Base-by-base conservation (phyloP, 2,888 invertebrate species). In the Cosmia trapezina region DNA sequence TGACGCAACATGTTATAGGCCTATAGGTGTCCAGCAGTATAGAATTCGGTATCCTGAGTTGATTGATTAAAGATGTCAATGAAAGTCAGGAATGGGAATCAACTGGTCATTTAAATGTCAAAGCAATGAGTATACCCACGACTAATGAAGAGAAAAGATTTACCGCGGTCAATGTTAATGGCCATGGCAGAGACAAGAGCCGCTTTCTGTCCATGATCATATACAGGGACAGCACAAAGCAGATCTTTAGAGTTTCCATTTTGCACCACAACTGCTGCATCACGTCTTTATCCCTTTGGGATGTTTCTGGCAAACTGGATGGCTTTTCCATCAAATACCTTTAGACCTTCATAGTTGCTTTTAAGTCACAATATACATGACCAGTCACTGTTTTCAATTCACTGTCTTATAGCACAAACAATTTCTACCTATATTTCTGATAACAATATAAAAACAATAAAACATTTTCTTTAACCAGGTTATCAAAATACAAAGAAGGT, bases 131-230 rank as follows among this genome's bases (percentile, higher is more conserved):
- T 47, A 17, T 64, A 22, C 37, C 43, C 54, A 61, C 45, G 41
- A 56, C 11, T 33, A 64, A 65, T 37, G 7, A 61, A 57, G 51
- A 61, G 54, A 79, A 79, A 79, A 60, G 12, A n/a, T 57, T 51
- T 28, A 71, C 45, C 0, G 53, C 37, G 12, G 12, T 22, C 19
- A 33, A 56, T 61, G 19, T 61, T 59, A 66, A 65, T 75, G 49
- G 33, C 33, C 19, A 65, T 22, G 60, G 19, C 11, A 56, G 8
- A 28, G 37, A 37, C 8, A 56, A 49, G 49, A n/a, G 37, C 14
- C 19, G 37, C 28, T 78, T 78, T 57, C 57, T 51, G 22, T 51
- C 4, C 17, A 5, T 51, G 3, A 45, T 43, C 14, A 33, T 53
- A 47, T 19, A 45, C 37, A 53, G 8, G 6, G 53, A 47, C 6